These are phyloP conservation scores for Caenorhabditis sp. DNA, from an alignment of 2,888 invertebrate genomes.

Conservation along the genomic window DNA sequence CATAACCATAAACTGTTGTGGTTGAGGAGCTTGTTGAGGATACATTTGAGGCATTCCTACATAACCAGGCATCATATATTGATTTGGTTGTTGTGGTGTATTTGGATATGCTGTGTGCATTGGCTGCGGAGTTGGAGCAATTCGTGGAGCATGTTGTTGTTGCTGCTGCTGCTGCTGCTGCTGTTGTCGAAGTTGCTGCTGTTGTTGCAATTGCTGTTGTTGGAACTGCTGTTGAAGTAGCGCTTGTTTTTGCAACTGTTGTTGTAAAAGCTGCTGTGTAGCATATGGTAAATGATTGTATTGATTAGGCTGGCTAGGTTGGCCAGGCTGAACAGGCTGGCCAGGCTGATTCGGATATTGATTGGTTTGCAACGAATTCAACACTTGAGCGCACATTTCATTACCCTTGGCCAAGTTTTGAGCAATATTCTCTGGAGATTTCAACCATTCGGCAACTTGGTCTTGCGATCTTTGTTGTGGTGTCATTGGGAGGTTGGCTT, in stretches of 20 bases:
- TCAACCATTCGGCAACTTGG: background rate
- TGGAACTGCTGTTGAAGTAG: background rate
- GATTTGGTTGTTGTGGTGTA: background rate
- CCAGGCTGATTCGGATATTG: no score
- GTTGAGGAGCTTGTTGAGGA: background rate
- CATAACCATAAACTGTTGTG: slow-evolving; percentile 6
- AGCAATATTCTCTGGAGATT: slow-evolving; percentile 3
- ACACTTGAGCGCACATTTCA: background rate
- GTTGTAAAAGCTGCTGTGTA: no score
- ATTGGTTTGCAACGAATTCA: background rate
- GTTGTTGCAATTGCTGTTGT: background rate
- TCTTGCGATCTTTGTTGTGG: slow-evolving; percentile 8
- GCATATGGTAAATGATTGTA: no score
- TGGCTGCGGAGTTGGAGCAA: background rate
- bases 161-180: background rate
- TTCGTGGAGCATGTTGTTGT: background rate
- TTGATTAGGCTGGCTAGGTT: no score
- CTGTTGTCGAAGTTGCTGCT: slow-evolving; percentile 1
- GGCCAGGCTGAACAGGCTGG: background rate
- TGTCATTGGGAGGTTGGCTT: background rate
- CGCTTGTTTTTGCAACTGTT: background rate
- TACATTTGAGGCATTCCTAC: slow-evolving; percentile 5
- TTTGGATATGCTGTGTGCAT: slow-evolving; percentile 3
- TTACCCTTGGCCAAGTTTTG: background rate
- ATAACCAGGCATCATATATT: background rate